Percentiles rank a stretch among this genome's conserved stretches.
Evolutionary conservation across 2,797 vertebrate genomes (phyloP).

Genomic region (Hephaestus fuliginosus): DNA sequence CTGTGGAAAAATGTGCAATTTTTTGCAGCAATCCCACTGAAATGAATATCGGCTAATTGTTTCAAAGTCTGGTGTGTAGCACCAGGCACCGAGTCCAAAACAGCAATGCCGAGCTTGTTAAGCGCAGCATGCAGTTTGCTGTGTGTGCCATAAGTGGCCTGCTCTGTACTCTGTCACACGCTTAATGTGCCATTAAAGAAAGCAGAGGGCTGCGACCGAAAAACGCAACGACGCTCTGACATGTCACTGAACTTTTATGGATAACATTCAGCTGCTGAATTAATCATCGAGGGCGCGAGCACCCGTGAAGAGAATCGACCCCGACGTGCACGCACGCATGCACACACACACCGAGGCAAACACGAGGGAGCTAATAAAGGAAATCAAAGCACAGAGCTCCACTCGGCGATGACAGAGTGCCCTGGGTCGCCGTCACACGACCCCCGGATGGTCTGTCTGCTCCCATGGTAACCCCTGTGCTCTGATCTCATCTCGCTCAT

Average conservation of each 20-base stretch:
- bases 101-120: constrained; percentile 14
- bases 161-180: constrained; percentile 46
- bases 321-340: constrained; percentile 12
- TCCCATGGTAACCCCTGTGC: constrained; percentile 71
- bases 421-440: constrained; percentile 58
- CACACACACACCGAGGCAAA: constrained; percentile 52
- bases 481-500: constrained; percentile 58
- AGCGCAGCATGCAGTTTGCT: constrained; percentile 3
- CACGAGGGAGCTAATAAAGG: constrained; percentile 71
- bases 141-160: constrained; percentile 20
- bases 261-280: constrained; percentile 68
- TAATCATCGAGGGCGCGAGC: constrained; percentile 63
- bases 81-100: constrained; percentile 14
- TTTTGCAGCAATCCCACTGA: not conserved
- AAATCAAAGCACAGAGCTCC: constrained; percentile 75
- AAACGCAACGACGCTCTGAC: constrained; percentile 41
- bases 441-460: constrained; percentile 72
- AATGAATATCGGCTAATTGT: not conserved
- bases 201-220: constrained; percentile 33
- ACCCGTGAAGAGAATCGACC: constrained; percentile 53
- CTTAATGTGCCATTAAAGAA: constrained; percentile 42
- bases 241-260: constrained; percentile 71
- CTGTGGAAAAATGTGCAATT: not conserved
- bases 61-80: not conserved
- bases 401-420: constrained; percentile 75